A percentile compares a stretch with the other conserved stretches of the same genome.
Conservation (phyloP, 2,113 vertebrate species). For the Muscicapa adusta region DNA sequence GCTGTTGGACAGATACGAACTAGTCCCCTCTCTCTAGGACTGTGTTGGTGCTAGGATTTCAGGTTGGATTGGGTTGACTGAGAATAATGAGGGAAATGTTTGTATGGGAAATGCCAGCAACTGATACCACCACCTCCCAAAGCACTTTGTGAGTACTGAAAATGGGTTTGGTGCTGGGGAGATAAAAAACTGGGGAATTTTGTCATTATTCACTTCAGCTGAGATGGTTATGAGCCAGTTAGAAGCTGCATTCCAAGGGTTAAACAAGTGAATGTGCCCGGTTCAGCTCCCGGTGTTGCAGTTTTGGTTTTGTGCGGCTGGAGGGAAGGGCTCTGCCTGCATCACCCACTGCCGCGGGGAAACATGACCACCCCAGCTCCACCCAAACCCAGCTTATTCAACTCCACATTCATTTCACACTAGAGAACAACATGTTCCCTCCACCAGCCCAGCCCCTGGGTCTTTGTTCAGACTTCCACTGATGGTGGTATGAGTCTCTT, state of each 20-base stretch:
- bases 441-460: background rate
- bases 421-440: slow-evolving; percentile 19
- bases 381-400: background rate
- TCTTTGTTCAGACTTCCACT: slow-evolving; percentile 32
- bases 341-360: background rate
- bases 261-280: background rate
- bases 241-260: background rate
- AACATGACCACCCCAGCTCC: background rate
- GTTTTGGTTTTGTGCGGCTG: background rate
- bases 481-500: background rate
- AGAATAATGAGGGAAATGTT: background rate
- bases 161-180: background rate
- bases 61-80: background rate
- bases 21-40: background rate
- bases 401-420: background rate
- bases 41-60: background rate
- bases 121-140: background rate
- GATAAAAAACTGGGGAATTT: background rate
- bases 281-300: background rate
- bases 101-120: background rate
- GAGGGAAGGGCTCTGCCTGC: background rate
- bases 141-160: background rate
- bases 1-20: background rate
- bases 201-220: background rate
- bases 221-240: background rate